Conservation (phyloP, 1,140 invertebrate genomes). For the Lordiphosa mommai region DNA sequence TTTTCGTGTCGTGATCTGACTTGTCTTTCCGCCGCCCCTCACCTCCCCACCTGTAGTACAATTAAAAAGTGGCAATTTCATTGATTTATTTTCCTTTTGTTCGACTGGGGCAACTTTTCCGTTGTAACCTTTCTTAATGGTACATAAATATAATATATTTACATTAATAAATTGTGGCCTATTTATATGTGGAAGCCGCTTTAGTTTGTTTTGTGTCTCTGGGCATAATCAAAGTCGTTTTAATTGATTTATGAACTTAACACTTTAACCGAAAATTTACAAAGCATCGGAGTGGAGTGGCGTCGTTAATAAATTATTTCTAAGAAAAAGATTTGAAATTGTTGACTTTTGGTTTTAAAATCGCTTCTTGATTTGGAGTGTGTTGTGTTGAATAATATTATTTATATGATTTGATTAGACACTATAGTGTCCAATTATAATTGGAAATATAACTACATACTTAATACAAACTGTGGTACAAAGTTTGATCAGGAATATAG, state of each 20-base stretch:
- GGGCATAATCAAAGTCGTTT: constrained; percentile 33
- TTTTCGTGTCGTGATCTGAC: constrained; percentile 40
- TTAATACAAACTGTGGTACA: too few relatives aligned
- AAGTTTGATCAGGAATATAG: too few relatives aligned
- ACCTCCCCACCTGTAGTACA: constrained; percentile 35
- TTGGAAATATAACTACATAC: too few relatives aligned
- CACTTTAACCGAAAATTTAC: constrained; percentile 6
- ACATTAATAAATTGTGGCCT: constrained; percentile 32
- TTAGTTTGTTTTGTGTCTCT: constrained; percentile 9
- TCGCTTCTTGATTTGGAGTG: too few relatives aligned
- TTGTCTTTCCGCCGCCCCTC: neutral
- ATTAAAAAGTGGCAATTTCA: constrained; percentile 53
- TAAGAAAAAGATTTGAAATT: neutral
- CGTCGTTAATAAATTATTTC: neutral
- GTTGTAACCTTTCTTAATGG: constrained; percentile 41
- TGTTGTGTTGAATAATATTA: too few relatives aligned
- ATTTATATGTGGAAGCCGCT: neutral
- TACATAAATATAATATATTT: constrained; percentile 42
- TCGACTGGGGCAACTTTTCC: neutral
- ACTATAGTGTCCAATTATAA: too few relatives aligned
- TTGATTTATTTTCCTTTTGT: constrained; percentile 47
- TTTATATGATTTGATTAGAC: too few relatives aligned
- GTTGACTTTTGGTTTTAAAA: constrained; percentile 27
- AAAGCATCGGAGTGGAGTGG: neutral
- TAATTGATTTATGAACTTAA: constrained; percentile 52